Conservation (phyloP, 2,888 invertebrate genomes). For the Dascillus cervinus region DNA sequence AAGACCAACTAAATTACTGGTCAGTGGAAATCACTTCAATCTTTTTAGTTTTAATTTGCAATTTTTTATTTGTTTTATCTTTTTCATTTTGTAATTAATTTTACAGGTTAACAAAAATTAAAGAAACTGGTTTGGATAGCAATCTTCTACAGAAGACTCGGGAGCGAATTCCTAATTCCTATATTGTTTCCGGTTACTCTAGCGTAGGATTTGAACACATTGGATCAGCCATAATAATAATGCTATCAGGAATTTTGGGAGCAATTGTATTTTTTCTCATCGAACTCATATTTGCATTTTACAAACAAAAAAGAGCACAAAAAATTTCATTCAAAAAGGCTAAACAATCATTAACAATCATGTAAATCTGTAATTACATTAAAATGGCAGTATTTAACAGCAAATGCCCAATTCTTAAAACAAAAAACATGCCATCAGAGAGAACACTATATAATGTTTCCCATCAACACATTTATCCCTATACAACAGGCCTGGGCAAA, state of each 20-base stretch:
- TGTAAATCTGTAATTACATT: too few species aligned
- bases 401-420: too few species aligned
- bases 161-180: conserved; percentile 7
- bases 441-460: too few species aligned
- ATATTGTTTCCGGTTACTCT: conserved; percentile 25
- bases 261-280: conserved; percentile 23
- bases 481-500: too few species aligned
- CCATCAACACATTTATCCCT: too few species aligned
- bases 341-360: too few species aligned
- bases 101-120: too few species aligned
- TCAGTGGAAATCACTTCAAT: conserved; percentile 8
- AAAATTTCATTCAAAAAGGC: too few species aligned
- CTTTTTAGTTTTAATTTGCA: not conserved
- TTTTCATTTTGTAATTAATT: too few species aligned
- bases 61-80: conserved; percentile 2
- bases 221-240: conserved; percentile 27
- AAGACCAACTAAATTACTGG: conserved; percentile 22
- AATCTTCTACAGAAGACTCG: conserved; percentile 13
- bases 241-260: conserved; percentile 22
- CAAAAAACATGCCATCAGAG: too few species aligned
- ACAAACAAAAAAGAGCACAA: conserved; percentile 14
- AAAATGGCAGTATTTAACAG: too few species aligned
- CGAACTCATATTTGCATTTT: conserved; percentile 23
- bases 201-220: conserved; percentile 32
- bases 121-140: conserved; percentile 13